phyloP scores from a whole-genome alignment of 2,797 vertebrate species.

The Sylvia borin region DNA sequence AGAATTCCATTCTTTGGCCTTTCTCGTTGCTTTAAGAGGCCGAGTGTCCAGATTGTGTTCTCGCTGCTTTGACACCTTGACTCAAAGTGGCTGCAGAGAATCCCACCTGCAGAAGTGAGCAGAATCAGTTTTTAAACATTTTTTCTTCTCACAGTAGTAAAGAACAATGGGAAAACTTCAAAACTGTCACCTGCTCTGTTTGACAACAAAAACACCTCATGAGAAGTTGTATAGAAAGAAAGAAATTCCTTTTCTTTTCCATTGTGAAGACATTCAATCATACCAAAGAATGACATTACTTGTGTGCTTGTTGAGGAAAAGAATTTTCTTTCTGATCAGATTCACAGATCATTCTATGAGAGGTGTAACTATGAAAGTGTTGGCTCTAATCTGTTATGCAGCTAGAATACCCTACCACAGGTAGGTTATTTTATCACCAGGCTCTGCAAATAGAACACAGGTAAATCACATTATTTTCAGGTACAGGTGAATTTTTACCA shows the following conservation, averaged over 20 bases:
- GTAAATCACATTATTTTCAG: background rate
- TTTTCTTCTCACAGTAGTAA: background rate
- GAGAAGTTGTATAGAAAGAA: constrained; percentile 22
- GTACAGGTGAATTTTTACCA: background rate
- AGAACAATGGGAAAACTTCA: background rate
- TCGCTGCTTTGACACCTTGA: background rate
- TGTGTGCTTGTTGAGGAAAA: background rate
- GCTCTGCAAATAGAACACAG: background rate
- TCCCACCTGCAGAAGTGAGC: background rate
- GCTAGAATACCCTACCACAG: background rate
- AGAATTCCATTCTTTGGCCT: background rate
- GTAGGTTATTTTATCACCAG: background rate
- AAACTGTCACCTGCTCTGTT: constrained; percentile 1
- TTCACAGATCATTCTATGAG: background rate
- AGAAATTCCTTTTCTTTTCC: background rate
- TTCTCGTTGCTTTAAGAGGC: background rate
- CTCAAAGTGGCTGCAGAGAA: constrained; percentile 23
- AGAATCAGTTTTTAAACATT: background rate
- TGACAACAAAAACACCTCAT: constrained; percentile 30
- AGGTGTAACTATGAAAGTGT: background rate
- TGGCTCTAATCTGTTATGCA: background rate
- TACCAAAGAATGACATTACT: background rate
- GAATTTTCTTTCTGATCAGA: background rate
- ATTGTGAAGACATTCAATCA: background rate
- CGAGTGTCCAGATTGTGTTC: background rate